Base-by-base conservation (phyloP, 2,888 invertebrate genomes). In the Mesodorylaimus sp. region DNA sequence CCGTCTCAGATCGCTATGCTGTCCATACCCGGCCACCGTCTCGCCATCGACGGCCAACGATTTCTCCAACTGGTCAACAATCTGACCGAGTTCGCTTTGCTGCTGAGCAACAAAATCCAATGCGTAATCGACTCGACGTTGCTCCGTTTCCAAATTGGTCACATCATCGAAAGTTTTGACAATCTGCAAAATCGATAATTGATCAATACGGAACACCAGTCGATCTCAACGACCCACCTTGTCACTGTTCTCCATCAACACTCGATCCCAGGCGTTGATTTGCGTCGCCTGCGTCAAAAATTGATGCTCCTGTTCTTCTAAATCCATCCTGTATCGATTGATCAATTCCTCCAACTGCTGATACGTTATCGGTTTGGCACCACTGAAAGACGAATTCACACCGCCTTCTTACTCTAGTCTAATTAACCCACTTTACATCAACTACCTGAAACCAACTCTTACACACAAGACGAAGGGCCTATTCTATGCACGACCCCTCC, bases 251-350 rank as follows among this genome's bases (percentile, higher is more conserved):
- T 79, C 77, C 50, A 88, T 83, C 1, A 93, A 74, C 38, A 88
- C 72, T 55, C 82, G 76, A 65, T 95, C 93, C 91, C 93, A 93
- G 0, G 85, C 83, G 68, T 93, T 93, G 50, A 93, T 79, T 69
- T 89, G 86, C 2, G 85, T 83, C 0, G 91, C 91, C 67, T 91
- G 91, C 66, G 86, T 83, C 52, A 86, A 78, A 65, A 91, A 93
- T 0, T 81, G 77, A 65, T 82, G 83, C 65, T 91, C 89, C 64
- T 89, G 88, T 57, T 88, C 87, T 57, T 88, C 86, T 37, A 93
- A 68, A 60, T 89, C 88, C 1, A 83, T 66, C 0, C 82, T 86
- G 88, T 89, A 93, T 68, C 91, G 87, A 69, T 89, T 88, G 52
- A 91, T 84, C 36, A 78, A 76, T 62, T 89, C 89, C 66, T 89